phyloP scores from a whole-genome alignment of 2,888 invertebrate species.

The Exocentrus adspersus region DNA sequence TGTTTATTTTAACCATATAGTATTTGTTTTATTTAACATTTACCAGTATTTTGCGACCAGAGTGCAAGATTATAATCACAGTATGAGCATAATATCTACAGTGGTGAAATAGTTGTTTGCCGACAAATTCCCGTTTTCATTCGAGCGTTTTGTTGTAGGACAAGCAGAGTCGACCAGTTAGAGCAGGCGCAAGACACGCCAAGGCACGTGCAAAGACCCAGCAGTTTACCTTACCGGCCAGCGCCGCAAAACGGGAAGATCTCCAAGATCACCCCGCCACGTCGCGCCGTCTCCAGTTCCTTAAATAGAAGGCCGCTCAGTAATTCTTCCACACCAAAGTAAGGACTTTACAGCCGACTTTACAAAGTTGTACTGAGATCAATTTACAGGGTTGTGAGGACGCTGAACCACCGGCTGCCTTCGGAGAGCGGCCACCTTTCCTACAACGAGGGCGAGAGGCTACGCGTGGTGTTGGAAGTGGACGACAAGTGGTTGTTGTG shows the following conservation, averaged over 20 bases:
- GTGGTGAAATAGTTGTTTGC: too few relatives aligned
- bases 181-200: slow-evolving; percentile 57
- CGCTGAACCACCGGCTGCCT: slow-evolving; percentile 78
- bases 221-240: slow-evolving; percentile 76
- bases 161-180: slow-evolving; percentile 73
- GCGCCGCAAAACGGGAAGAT: slow-evolving; percentile 53
- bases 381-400: slow-evolving; percentile 76
- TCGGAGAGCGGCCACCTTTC: slow-evolving; percentile 81
- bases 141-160: slow-evolving; percentile 57
- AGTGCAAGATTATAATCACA: too few relatives aligned
- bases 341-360: slow-evolving; percentile 47
- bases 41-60: too few relatives aligned
- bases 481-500: slow-evolving; percentile 81
- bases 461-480: slow-evolving; percentile 79
- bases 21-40: too few relatives aligned
- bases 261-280: slow-evolving; percentile 63
- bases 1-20: too few relatives aligned
- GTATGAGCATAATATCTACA: too few relatives aligned
- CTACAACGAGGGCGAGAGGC: slow-evolving; percentile 79
- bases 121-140: too few relatives aligned
- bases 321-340: slow-evolving; percentile 63
- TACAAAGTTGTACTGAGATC: background rate
- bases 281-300: slow-evolving; percentile 77
- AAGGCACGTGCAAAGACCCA: slow-evolving; percentile 68
- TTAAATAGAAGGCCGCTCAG: slow-evolving; percentile 66